Evolutionary conservation across 2,113 vertebrate genomes (phyloP).

Genomic region (Pelmatolapia mariae): DNA sequence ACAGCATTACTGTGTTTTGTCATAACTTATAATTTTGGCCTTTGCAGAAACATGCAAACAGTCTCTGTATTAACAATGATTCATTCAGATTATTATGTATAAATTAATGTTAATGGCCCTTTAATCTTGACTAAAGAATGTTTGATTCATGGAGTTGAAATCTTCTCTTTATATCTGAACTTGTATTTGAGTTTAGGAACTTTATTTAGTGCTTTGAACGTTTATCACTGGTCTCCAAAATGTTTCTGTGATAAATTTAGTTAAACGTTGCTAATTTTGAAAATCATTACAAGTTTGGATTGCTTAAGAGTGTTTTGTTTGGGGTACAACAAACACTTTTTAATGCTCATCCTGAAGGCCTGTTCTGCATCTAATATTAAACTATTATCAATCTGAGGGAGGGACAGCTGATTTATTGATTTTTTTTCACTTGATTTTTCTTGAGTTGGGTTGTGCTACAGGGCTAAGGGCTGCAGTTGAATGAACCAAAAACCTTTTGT

Average conservation of each 20-base stretch:
- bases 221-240: neutral
- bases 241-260: neutral
- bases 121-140: neutral
- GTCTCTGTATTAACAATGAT: neutral
- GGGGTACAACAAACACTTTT: neutral
- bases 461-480: neutral
- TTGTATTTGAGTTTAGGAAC: neutral
- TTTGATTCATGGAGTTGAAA: neutral
- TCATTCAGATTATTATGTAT: neutral
- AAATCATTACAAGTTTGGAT: neutral
- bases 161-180: neutral
- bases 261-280: neutral
- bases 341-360: neutral
- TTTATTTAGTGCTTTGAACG: neutral
- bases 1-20: neutral
- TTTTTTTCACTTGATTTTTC: neutral
- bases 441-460: neutral
- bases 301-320: neutral
- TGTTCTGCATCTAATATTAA: neutral
- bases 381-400: rapidly evolving
- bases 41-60: neutral
- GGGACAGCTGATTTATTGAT: neutral
- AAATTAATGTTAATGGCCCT: neutral
- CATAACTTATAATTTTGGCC: neutral
- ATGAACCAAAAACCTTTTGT: neutral